A percentile compares a stretch with the other conserved stretches of the same genome.
Evolutionary conservation across 2,888 invertebrate species (phyloP).

Genomic region (Scaptodrosophila latifasciaeformis): DNA sequence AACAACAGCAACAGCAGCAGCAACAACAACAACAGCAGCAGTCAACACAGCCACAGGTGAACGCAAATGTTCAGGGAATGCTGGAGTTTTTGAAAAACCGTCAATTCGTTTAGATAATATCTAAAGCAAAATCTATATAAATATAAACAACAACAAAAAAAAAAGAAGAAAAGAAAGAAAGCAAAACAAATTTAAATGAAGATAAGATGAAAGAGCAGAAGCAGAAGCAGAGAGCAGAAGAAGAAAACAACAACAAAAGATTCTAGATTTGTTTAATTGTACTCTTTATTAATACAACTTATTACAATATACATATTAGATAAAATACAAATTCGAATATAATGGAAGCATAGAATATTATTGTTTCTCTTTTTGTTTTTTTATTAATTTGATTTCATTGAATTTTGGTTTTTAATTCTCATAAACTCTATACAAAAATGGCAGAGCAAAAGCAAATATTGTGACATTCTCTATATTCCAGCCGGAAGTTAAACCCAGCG

Average conservation of each 20-base stretch:
- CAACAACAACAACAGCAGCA: conserved; percentile 24
- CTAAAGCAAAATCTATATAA: conserved; percentile 47
- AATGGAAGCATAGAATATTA: no score
- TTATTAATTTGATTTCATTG: no score
- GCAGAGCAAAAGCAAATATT: no score
- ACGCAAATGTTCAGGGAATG: conserved; percentile 72
- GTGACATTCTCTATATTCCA: no score
- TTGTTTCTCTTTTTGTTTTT: no score
- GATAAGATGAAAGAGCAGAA: no score
- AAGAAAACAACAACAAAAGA: conserved; percentile 52
- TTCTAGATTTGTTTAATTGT: conserved; percentile 57
- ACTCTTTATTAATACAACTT: conserved; percentile 55
- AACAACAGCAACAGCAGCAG: no score
- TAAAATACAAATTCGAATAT: conserved; percentile 65
- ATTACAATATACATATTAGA: conserved; percentile 50
- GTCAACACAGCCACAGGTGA: conserved; percentile 71
- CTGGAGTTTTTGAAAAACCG: conserved; percentile 72
- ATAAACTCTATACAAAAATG: no score
- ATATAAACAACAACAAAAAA: no score
- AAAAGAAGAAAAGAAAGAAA: conserved; percentile 54
- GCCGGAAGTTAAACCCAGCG: no score
- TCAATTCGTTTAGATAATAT: conserved; percentile 66
- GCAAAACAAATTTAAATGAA: conserved; percentile 28
- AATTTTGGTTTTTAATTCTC: no score
- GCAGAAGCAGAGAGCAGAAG: no score